Evolutionary conservation across 2,888 invertebrate genomes (phyloP).

Genomic region (Ceramica pisi): DNA sequence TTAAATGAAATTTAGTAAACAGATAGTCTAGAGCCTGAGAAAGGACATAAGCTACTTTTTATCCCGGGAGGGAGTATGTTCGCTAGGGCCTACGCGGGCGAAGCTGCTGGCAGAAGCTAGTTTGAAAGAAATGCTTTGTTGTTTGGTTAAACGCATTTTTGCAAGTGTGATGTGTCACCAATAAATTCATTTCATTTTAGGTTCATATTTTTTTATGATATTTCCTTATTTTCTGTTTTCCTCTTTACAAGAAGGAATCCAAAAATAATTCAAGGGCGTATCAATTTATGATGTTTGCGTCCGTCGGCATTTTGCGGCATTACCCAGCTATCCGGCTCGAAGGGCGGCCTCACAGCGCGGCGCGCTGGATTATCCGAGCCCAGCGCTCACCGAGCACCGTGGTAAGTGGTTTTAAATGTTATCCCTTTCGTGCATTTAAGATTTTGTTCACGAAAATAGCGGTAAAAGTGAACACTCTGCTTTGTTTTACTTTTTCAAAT

Average conservation of each 20-base stretch:
- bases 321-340: slow-evolving; percentile 10
- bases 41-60: no score
- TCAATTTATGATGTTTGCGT: slow-evolving; percentile 48
- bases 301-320: slow-evolving; percentile 34
- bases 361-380: slow-evolving; percentile 43
- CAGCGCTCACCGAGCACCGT: slow-evolving; percentile 30
- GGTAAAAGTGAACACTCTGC: slow-evolving; percentile 32
- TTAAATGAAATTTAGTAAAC: no score
- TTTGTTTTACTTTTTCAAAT: slow-evolving; percentile 35
- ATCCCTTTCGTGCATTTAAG: slow-evolving; percentile 52
- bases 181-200: background rate
- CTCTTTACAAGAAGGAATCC: background rate
- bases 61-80: no score
- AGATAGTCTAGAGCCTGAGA: no score
- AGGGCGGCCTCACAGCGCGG: slow-evolving; percentile 13
- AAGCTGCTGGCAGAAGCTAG: no score
- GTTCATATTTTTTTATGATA: background rate
- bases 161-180: background rate
- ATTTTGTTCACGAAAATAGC: slow-evolving; percentile 44
- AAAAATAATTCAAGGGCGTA: slow-evolving; percentile 32
- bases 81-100: no score
- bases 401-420: slow-evolving; percentile 64
- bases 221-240: slow-evolving; percentile 24
- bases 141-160: no score
- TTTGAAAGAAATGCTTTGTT: no score